Conservation (phyloP, 2,888 invertebrate species). For the Apotomis capreana region DNA sequence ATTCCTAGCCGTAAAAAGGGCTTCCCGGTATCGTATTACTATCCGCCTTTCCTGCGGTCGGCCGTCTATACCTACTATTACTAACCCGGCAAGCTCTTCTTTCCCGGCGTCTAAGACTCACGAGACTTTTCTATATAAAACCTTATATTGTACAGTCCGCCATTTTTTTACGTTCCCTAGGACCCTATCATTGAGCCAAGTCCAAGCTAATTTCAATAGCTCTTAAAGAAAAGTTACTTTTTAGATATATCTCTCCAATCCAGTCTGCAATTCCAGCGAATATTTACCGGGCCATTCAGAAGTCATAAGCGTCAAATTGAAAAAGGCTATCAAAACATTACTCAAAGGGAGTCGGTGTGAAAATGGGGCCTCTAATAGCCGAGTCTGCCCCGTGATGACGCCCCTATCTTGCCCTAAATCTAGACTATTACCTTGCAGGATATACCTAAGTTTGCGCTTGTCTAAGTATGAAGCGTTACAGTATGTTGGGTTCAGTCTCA, state of each 20-base stretch:
- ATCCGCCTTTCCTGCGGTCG: too few species aligned
- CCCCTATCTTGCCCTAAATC: constrained; percentile 76
- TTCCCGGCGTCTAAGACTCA: too few species aligned
- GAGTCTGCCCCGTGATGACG: constrained; percentile 69
- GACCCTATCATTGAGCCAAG: too few species aligned
- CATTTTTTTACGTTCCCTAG: too few species aligned
- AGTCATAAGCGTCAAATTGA: constrained; percentile 47
- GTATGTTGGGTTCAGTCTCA: constrained; percentile 8
- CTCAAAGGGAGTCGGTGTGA: constrained; percentile 73
- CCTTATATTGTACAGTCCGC: too few species aligned
- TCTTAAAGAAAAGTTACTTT: neutral
- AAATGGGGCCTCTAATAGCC: constrained; percentile 71
- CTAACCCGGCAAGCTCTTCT: too few species aligned
- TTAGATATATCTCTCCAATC: neutral
- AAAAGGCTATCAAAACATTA: constrained; percentile 64
- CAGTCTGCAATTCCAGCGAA: constrained; percentile 4
- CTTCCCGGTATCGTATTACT: too few species aligned
- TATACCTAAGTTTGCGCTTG: constrained; percentile 28
- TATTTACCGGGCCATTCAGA: constrained; percentile 24
- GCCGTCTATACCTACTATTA: too few species aligned
- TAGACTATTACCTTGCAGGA: constrained; percentile 56
- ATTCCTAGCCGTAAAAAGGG: too few species aligned
- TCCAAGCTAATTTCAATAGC: too few species aligned
- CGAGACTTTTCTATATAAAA: too few species aligned
- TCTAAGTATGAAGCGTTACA: constrained; percentile 12